Conservation (phyloP, 1,140 invertebrate species). For the Aculops lycopersici region DNA sequence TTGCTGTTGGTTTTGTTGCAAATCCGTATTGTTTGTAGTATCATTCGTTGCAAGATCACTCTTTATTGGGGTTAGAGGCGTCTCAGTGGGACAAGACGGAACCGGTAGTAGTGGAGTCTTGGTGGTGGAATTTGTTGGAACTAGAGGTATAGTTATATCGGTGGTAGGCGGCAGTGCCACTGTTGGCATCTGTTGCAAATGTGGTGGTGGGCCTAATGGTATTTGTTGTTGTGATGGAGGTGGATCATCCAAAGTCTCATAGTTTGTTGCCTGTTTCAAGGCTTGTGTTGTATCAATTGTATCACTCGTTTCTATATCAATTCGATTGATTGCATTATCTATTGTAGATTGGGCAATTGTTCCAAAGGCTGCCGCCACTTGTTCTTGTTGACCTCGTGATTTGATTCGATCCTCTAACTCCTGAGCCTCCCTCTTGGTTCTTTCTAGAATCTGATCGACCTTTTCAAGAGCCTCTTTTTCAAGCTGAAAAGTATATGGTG, state of each 20-base stretch:
- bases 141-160: not conserved
- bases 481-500: not conserved
- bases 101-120: not conserved
- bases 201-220: not conserved
- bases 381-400: slow-evolving; percentile 1
- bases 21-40: too few relatives aligned
- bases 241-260: not conserved
- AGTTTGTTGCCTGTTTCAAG: too few relatives aligned
- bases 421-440: not conserved
- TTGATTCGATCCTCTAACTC: not conserved
- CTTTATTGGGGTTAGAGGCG: not conserved
- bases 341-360: not conserved
- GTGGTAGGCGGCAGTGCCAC: not conserved
- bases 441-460: not conserved
- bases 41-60: not conserved
- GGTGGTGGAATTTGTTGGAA: not conserved
- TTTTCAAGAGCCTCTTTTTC: slow-evolving; percentile 1
- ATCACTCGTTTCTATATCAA: not conserved
- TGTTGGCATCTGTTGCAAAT: too few relatives aligned
- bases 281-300: not conserved
- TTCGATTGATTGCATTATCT: slow-evolving; percentile 1
- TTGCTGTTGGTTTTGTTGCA: too few relatives aligned
- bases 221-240: not conserved
- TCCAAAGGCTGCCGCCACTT: not conserved
- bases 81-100: slow-evolving; percentile 2